phyloP scores from a whole-genome alignment of 2,113 vertebrate genomes.

The Clupea harengus region DNA sequence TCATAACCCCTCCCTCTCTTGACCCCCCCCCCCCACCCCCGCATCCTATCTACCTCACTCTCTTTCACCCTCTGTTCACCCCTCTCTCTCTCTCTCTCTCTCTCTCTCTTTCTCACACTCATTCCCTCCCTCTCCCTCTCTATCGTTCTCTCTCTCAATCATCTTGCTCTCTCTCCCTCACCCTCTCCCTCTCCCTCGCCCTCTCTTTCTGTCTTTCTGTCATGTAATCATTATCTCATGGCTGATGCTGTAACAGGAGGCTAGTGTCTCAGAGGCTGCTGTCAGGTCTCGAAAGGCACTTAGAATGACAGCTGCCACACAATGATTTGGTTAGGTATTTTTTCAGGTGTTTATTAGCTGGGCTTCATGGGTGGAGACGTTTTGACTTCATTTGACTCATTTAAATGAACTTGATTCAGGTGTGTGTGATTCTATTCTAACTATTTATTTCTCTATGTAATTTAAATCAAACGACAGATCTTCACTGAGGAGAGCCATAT shows the following conservation, averaged over 20 bases:
- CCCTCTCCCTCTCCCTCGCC: background rate
- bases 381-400: no score
- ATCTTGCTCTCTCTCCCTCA: background rate
- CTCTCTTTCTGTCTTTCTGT: background rate
- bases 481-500: no score
- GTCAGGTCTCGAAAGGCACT: no score
- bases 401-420: no score
- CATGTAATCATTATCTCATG: background rate
- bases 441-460: no score
- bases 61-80: background rate
- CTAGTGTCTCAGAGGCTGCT: no score
- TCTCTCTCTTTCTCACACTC: background rate
- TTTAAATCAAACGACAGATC: background rate
- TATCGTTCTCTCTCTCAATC: background rate
- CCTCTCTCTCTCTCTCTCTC: background rate
- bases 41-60: background rate
- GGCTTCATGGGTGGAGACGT: no score
- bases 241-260: no score
- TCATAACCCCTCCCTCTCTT: slow-evolving; percentile 32
- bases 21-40: background rate
- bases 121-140: background rate
- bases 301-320: no score
- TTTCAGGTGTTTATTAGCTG: no score
- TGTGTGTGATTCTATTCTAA: no score
- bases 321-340: no score